Evolutionary conservation across 2,797 vertebrate genomes (phyloP), one percentile per base, ranked within the genome.

Genomic region (Echiichthys vipera): DNA sequence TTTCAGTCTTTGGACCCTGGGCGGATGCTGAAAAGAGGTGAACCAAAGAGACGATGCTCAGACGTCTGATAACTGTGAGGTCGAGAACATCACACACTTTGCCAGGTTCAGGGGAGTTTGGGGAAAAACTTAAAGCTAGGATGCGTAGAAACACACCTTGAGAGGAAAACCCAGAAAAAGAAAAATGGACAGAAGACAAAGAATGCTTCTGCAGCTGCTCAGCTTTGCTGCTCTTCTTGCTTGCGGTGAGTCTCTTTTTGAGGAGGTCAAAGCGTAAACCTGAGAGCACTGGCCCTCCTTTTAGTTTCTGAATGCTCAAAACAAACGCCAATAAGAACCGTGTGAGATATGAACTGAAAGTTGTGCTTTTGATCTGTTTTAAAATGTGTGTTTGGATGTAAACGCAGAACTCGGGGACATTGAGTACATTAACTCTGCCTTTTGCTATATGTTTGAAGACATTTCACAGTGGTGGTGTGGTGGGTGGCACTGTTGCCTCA

Each of bases 1-100:
- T 70, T 55, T 82, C 82, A 89, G 79, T 85, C 93, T 93, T 94
- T 95, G 94, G 82, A 95, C 94, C 84, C 84, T 79, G 51, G 65
- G 43, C n/a, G 43, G 83, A 76, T 71, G 62, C 65, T 91, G 84
- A 94, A 94, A 95, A 93, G 90, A 80, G 61, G 12, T 2, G 65
- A 80, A 53, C 18, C 11, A 5, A 9, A 15, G 64, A 77, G 80
- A 78, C 74, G 91, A 87, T 93, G 87, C 83, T 92, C 89, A 94
- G 82, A 92, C 0, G 11, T 63, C 7, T 43, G 37, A 34, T 45
- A 24, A 63, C 68, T 22, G 32, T 22, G 58, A 77, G 80, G 51
- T 46, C 2, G 77, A 62, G 13, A 58, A 70, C 81, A 72, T 81
- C 76, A 9, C 59, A 61, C 25, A 56, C n/a, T 46, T 55, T 71